These are phyloP conservation scores for Nothura maculosa DNA, from an alignment of 2,797 vertebrate species.

Conservation along the genomic window DNA sequence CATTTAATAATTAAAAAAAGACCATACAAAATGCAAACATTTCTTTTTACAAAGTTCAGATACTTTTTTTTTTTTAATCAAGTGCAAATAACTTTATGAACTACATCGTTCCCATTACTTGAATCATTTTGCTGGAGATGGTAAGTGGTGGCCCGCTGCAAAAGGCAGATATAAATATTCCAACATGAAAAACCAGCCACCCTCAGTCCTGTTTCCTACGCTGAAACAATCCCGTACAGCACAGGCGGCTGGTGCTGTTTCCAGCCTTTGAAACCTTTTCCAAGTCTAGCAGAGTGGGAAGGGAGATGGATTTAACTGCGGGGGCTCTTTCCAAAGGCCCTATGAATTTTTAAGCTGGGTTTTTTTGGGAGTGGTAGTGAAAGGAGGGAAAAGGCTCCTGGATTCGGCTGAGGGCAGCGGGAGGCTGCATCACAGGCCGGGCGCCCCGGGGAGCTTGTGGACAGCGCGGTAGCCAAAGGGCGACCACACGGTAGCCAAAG, in stretches of 20 bases:
- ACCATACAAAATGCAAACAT: constrained; percentile 98
- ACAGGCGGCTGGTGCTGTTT: constrained; percentile 34
- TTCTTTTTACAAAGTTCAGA: constrained; percentile 95
- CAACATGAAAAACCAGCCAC: constrained; percentile 22
- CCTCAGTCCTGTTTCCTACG: neutral
- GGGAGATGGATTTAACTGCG: neutral
- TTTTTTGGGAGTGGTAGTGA: neutral
- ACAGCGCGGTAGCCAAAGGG: no score
- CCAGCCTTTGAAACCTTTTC: constrained; percentile 56
- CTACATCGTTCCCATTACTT: constrained; percentile 88
- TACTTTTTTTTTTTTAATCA: constrained; percentile 89
- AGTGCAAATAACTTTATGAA: constrained; percentile 98
- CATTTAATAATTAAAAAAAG: constrained; percentile 89
- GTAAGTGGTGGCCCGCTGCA: constrained; percentile 51
- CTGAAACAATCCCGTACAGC: constrained; percentile 36
- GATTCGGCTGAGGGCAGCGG: rapidly evolving
- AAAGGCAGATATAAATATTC: constrained; percentile 77
- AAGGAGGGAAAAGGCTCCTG: neutral
- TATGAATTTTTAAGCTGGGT: rapidly evolving
- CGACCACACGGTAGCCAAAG: neutral
- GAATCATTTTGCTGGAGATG: constrained; percentile 63
- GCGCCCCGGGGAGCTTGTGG: no score
- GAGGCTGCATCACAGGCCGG: no score
- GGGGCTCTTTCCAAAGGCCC: neutral
- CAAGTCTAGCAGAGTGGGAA: neutral